These are phyloP conservation scores for Acinonyx jubatus DNA, from an alignment of 2,113 vertebrate species.

Conservation along the genomic window DNA sequence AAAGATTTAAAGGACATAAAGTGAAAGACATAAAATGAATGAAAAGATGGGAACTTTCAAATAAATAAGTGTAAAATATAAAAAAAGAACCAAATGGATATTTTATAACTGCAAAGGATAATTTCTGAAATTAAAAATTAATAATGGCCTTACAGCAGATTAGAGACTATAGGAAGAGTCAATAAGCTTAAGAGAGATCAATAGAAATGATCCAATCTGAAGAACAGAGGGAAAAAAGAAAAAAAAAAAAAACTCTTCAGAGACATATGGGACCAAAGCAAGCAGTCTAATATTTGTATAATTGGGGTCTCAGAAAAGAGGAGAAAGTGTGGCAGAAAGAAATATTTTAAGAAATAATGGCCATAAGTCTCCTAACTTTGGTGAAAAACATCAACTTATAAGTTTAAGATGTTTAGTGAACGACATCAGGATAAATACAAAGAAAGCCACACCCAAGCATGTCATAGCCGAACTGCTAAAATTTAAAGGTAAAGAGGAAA, in stretches of 20 bases:
- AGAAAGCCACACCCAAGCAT: not conserved
- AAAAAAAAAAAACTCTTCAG: not conserved
- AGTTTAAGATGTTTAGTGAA: not conserved
- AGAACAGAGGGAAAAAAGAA: not conserved
- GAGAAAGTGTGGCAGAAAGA: not conserved
- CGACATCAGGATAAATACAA: not conserved
- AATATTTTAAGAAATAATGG: not conserved
- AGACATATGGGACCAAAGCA: not conserved
- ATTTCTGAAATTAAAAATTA: not conserved
- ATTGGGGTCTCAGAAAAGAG: not conserved
- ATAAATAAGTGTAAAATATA: not conserved
- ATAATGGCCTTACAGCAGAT: not conserved
- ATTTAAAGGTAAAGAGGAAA: not conserved
- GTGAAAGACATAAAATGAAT: not conserved
- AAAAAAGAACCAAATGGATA: not conserved
- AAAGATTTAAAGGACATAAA: not conserved
- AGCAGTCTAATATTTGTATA: not conserved
- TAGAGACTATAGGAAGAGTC: not conserved
- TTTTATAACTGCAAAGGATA: not conserved
- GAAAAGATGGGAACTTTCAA: not conserved
- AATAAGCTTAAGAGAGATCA: not conserved
- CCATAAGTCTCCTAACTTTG: not conserved
- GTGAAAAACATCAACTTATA: not conserved
- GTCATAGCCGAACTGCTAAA: not conserved
- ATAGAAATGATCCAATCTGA: not conserved